A percentile compares a stretch with the other conserved stretches of the same genome.
Conservation (phyloP, 2,797 vertebrate species). For the Phoebastria nigripes region DNA sequence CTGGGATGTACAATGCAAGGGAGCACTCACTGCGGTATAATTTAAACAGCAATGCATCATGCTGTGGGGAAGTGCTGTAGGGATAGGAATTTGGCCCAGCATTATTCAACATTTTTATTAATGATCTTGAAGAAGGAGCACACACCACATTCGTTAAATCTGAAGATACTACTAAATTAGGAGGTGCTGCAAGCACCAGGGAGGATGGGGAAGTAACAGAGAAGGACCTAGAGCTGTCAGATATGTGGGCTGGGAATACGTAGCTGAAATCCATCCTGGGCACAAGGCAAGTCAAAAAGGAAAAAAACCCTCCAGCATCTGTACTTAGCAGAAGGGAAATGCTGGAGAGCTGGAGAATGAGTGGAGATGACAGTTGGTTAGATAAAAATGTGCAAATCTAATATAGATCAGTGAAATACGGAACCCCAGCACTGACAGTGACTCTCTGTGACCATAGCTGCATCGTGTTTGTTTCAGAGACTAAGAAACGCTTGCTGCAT, state of each 20-base stretch:
- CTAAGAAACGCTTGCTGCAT: background rate
- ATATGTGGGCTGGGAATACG: background rate
- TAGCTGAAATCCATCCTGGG: background rate
- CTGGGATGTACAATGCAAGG: background rate
- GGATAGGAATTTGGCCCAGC: background rate
- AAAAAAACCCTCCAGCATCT: background rate
- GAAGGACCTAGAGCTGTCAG: background rate
- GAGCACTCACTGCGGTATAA: background rate
- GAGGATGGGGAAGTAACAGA: background rate
- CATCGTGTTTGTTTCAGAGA: background rate
- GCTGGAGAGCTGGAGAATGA: background rate
- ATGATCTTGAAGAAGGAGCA: background rate
- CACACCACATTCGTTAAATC: background rate
- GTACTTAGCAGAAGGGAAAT: background rate
- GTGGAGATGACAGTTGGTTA: background rate
- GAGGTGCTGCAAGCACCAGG: background rate
- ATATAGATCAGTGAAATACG: background rate
- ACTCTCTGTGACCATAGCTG: background rate
- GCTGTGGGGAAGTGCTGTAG: background rate
- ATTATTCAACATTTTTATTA: background rate
- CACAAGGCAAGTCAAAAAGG: background rate
- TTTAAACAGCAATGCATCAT: background rate
- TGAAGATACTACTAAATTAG: constrained; percentile 20
- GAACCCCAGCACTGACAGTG: background rate
- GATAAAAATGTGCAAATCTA: background rate